phyloP scores from a whole-genome alignment of 2,888 invertebrate species.

The Stegana nigrithorax region DNA sequence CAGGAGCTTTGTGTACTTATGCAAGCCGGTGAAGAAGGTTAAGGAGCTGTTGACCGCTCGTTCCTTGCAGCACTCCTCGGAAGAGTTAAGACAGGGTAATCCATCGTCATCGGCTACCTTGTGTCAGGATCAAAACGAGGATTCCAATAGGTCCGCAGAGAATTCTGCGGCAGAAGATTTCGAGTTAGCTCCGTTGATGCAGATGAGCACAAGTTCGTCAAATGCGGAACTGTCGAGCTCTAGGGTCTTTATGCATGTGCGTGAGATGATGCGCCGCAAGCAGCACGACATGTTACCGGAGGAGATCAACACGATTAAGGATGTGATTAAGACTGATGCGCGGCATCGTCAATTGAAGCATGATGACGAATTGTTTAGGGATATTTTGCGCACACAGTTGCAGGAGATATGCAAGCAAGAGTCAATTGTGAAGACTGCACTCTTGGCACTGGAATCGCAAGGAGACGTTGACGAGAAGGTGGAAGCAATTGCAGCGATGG shows the following conservation, averaged over 20 bases:
- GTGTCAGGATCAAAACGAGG: too few species aligned
- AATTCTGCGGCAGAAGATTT: slow-evolving; percentile 22
- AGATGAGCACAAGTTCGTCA: slow-evolving; percentile 7
- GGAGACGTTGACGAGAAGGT: background rate
- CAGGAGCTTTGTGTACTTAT: slow-evolving; percentile 45
- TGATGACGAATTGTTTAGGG: slow-evolving; percentile 43
- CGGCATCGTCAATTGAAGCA: slow-evolving; percentile 37
- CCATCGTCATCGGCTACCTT: background rate
- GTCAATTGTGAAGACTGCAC: slow-evolving; percentile 40
- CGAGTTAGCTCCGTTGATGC: slow-evolving; percentile 35
- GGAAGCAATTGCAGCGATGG: background rate
- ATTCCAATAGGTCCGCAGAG: background rate
- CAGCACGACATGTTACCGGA: slow-evolving; percentile 30
- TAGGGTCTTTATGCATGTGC: slow-evolving; percentile 35
- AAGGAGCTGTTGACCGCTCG: slow-evolving; percentile 43
- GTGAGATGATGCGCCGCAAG: slow-evolving; percentile 33
- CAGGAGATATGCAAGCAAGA: slow-evolving; percentile 47
- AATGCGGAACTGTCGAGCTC: slow-evolving; percentile 20
- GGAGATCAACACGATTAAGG: slow-evolving; percentile 43
- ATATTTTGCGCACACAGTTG: slow-evolving; percentile 43
- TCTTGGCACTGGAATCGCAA: slow-evolving; percentile 15
- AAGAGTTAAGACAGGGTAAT: background rate
- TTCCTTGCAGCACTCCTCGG: slow-evolving; percentile 36
- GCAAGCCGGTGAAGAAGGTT: slow-evolving; percentile 39
- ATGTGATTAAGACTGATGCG: slow-evolving; percentile 47